A percentile compares a stretch with the other conserved stretches of the same genome.
These are phyloP conservation scores for Oenanthe melanoleuca DNA, from an alignment of 2,113 vertebrate genomes.

Conservation along the genomic window DNA sequence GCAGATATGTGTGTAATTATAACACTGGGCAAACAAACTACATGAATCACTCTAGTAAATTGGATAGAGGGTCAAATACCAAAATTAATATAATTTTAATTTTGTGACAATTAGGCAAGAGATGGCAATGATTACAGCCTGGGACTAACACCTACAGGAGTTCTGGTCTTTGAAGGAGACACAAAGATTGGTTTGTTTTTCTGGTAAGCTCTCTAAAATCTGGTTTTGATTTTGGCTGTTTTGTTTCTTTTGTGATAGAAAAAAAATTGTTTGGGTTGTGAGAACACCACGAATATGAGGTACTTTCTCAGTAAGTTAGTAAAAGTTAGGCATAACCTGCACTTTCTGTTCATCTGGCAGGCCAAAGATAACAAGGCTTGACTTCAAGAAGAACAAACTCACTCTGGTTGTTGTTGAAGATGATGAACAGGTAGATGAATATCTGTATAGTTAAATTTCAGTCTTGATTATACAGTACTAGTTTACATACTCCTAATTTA, in stretches of 20 bases:
- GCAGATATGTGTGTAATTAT: background rate
- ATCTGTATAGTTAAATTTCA: background rate
- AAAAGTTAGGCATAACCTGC: background rate
- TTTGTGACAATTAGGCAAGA: constrained; percentile 82
- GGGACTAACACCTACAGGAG: constrained; percentile 95
- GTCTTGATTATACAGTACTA: background rate
- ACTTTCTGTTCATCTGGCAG: constrained; percentile 68
- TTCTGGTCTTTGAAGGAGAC: constrained; percentile 97
- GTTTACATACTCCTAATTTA: background rate
- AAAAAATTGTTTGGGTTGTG: background rate
- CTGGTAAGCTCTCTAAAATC: constrained; percentile 80
- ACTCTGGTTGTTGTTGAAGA: constrained; percentile 97
- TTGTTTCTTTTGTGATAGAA: background rate
- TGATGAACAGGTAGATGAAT: constrained; percentile 88
- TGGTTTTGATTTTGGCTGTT: background rate
- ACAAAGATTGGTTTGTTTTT: constrained; percentile 99
- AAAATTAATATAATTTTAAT: constrained; percentile 1
- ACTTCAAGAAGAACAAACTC: constrained; percentile 97
- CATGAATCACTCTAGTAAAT: background rate
- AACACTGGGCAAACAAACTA: background rate
- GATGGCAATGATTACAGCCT: constrained; percentile 98
- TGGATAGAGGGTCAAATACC: background rate
- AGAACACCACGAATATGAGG: background rate
- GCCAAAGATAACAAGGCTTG: constrained; percentile 97
- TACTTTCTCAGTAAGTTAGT: background rate